Base-by-base conservation (phyloP, 92 coral and sea anemone species). In the Zoanthus gigantus region DNA sequence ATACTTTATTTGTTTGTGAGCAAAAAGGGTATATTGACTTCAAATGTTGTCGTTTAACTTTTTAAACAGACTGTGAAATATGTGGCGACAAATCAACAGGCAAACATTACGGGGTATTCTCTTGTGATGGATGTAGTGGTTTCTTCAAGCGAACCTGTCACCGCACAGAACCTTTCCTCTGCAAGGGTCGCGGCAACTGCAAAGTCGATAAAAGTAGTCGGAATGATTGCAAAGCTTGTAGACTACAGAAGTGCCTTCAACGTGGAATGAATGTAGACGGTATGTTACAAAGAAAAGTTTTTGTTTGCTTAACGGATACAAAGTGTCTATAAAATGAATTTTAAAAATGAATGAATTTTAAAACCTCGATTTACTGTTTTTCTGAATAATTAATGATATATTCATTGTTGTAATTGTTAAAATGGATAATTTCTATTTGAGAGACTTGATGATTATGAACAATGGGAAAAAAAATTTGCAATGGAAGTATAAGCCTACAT, bases 121-220 rank as follows among this genome's bases (percentile, higher is more conserved):
- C 96, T 0, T 97, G 99, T 71, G 99, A 97, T 88, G 99, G 99
- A 3, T 97, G 99, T 87, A 95, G 98, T 66, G 99, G 99, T 0
- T 97, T 97, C 84, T 97, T 93, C 91, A 97, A 97, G 82, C 92
- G 99, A 29, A 93, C 99, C 16, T 93, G 94, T 45, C 98, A 98
- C 47, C 95, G 99, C 29, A n/a, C 96, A 3, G 95, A 92, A 48
- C 98, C 98, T 66, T 97, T 96, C 96, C 73, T 95, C 50, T 97
- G 99, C 78, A 94, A 96, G 77, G 90, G 92, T 80, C 84, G 83
- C 44, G 95, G 95, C 53, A 72, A 89, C 17, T 97, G 99, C 56
- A 92, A 84, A 10, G 98, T 97, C n/a, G 97, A 95, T 78, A 96
- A 92, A 86, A 93, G 93, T 88, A 97, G 95, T 71, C 90, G 99